phyloP scores from a whole-genome alignment of 2,797 vertebrate genomes.

The Aulostomus chinensis region DNA sequence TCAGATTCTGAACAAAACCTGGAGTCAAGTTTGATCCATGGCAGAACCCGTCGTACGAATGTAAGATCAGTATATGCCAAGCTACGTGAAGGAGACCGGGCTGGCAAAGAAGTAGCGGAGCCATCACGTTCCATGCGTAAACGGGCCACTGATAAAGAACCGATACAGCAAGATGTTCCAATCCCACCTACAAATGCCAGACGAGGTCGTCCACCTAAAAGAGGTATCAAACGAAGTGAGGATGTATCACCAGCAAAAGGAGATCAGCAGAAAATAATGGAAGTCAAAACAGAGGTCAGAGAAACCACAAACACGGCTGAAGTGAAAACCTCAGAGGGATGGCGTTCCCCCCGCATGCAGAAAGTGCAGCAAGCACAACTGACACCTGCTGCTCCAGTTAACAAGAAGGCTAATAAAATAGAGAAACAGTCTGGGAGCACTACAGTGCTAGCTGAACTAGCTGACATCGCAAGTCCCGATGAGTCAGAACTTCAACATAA shows the following conservation, averaged over 20 bases:
- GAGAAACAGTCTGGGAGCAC: conserved; percentile 78
- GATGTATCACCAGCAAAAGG: conserved; percentile 84
- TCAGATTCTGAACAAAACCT: conserved; percentile 84
- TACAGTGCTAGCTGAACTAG: conserved; percentile 61
- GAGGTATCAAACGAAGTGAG: conserved; percentile 84
- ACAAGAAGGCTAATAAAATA: conserved; percentile 83
- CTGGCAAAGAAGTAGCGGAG: conserved; percentile 85
- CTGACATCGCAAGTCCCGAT: conserved; percentile 48
- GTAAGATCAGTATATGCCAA: conserved; percentile 96
- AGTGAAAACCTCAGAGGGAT: conserved; percentile 85
- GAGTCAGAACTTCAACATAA: conserved; percentile 70
- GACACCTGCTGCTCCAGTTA: conserved; percentile 67
- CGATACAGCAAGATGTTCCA: conserved; percentile 76
- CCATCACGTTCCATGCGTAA: conserved; percentile 89
- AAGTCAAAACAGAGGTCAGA: conserved; percentile 84
- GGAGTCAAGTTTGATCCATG: conserved; percentile 86
- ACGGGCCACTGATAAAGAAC: conserved; percentile 87
- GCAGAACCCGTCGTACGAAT: conserved; percentile 92
- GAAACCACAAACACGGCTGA: conserved; percentile 77
- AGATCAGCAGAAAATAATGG: conserved; percentile 77
- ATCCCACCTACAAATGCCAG: conserved; percentile 73
- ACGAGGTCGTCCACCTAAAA: conserved; percentile 85
- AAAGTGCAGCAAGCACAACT: conserved; percentile 79
- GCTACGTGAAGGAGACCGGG: conserved; percentile 86
- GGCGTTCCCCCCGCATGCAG: conserved; percentile 91